phyloP scores from a whole-genome alignment of 2,113 vertebrate genomes.

The Periophthalmodon schlosseri region DNA sequence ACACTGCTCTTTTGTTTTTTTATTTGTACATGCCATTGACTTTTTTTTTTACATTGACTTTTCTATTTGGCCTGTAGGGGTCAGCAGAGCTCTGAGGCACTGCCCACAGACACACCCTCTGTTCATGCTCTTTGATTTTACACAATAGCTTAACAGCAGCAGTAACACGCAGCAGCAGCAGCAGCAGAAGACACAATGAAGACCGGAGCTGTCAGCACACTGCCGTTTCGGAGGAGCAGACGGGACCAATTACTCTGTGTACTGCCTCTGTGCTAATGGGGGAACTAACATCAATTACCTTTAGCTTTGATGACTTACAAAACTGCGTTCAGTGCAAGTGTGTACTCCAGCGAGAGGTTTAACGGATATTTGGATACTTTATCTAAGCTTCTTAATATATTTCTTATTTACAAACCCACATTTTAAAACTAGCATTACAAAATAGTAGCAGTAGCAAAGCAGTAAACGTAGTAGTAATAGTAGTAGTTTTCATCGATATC shows the following conservation, averaged over 20 bases:
- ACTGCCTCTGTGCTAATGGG: background rate
- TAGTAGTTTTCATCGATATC: background rate
- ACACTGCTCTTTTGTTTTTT: background rate
- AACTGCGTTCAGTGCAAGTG: background rate
- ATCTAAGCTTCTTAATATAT: background rate
- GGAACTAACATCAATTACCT: background rate
- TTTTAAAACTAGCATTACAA: background rate
- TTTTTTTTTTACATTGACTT: too few relatives aligned
- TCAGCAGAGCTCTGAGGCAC: slow-evolving; percentile 22
- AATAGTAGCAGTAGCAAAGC: too few relatives aligned
- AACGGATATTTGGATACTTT: background rate
- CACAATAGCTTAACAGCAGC: slow-evolving; percentile 4
- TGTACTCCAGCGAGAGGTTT: background rate
- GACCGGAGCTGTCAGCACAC: background rate
- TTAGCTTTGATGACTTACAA: background rate
- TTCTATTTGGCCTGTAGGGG: slow-evolving; percentile 29
- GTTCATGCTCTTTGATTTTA: slow-evolving; percentile 3
- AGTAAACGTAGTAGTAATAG: background rate
- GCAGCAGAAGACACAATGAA: background rate
- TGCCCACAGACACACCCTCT: slow-evolving; percentile 18
- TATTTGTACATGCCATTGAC: too few relatives aligned
- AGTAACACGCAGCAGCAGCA: background rate
- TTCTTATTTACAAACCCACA: background rate
- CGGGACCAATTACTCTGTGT: background rate
- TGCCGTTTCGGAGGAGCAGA: background rate